Conservation (phyloP, 2,888 invertebrate genomes). For the Sialis lutaria region DNA sequence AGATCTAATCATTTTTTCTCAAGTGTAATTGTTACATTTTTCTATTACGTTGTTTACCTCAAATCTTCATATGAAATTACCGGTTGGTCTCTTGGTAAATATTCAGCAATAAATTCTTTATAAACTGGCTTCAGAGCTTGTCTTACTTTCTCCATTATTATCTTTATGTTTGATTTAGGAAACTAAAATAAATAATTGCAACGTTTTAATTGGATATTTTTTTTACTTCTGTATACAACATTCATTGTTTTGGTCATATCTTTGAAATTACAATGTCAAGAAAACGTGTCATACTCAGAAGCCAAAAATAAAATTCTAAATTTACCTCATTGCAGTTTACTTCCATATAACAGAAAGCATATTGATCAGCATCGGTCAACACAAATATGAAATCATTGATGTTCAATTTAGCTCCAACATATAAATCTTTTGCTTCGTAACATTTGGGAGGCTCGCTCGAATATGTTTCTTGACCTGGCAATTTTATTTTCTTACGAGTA, state of each 20-base stretch:
- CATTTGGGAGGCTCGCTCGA: slow-evolving; percentile 52
- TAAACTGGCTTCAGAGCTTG: slow-evolving; percentile 49
- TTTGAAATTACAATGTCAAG: not conserved
- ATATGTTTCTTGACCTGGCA: slow-evolving; percentile 57
- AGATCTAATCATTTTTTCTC: too few species aligned
- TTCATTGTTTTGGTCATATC: too few species aligned
- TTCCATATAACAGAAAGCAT: slow-evolving; percentile 77
- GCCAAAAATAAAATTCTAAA: too few species aligned
- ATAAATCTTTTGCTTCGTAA: slow-evolving; percentile 67
- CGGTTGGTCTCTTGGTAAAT: slow-evolving; percentile 29
- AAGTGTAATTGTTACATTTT: too few species aligned
- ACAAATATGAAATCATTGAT: slow-evolving; percentile 65
- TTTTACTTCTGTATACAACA: slow-evolving; percentile 72
- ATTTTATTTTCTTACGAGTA: slow-evolving; percentile 46
- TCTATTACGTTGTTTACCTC: slow-evolving; percentile 17
- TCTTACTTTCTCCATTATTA: slow-evolving; percentile 58
- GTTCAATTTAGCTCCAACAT: slow-evolving; percentile 62
- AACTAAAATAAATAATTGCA: slow-evolving; percentile 32
- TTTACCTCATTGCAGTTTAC: slow-evolving; percentile 49
- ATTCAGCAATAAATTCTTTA: slow-evolving; percentile 58
- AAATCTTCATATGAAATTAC: slow-evolving; percentile 25
- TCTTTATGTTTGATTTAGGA: slow-evolving; percentile 50
- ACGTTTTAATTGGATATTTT: slow-evolving; percentile 1
- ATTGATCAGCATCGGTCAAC: slow-evolving; percentile 69
- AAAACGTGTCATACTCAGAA: not conserved